A percentile compares a stretch with the other conserved stretches of the same genome.
phyloP scores from a whole-genome alignment of 2,888 invertebrate species.

The Drosophila multiciliata region DNA sequence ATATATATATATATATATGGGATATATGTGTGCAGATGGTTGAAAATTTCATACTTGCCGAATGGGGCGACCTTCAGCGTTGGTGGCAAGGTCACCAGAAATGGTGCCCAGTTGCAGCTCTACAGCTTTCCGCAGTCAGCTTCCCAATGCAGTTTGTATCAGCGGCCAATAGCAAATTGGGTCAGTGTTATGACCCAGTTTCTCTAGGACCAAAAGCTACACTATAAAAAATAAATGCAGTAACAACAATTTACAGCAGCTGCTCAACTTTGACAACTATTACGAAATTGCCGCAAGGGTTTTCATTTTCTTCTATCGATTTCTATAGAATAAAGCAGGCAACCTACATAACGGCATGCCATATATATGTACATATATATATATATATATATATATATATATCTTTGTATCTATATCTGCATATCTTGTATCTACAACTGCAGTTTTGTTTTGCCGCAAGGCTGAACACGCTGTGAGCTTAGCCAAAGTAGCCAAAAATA shows the following conservation, averaged over 20 bases:
- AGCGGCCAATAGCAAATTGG: slow-evolving; percentile 47
- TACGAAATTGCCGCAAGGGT: slow-evolving; percentile 23
- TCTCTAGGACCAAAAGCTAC: neutral
- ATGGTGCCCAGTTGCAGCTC: slow-evolving; percentile 20
- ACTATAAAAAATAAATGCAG: neutral
- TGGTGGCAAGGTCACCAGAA: slow-evolving; percentile 45
- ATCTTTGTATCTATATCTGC: slow-evolving; percentile 19
- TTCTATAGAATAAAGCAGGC: slow-evolving; percentile 2
- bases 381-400: slow-evolving; percentile 18
- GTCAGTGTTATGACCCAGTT: slow-evolving; percentile 80
- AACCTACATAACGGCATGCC: slow-evolving; percentile 19
- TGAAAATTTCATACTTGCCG: slow-evolving; percentile 39
- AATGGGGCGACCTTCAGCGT: slow-evolving; percentile 47
- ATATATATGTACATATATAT: slow-evolving; percentile 28
- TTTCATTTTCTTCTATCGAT: slow-evolving; percentile 21
- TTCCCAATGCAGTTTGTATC: slow-evolving; percentile 20
- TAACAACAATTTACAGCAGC: neutral
- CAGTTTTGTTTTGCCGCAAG: slow-evolving; percentile 45
- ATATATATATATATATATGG: neutral
- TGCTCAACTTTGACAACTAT: slow-evolving; percentile 2
- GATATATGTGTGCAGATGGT: neutral
- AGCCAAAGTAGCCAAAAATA: slow-evolving; percentile 79
- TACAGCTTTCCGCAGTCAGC: slow-evolving; percentile 9
- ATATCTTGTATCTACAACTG: slow-evolving; percentile 47
- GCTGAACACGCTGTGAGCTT: slow-evolving; percentile 55